phyloP scores from a whole-genome alignment of 2,888 invertebrate species.

The Tromatobia lineatoria region DNA sequence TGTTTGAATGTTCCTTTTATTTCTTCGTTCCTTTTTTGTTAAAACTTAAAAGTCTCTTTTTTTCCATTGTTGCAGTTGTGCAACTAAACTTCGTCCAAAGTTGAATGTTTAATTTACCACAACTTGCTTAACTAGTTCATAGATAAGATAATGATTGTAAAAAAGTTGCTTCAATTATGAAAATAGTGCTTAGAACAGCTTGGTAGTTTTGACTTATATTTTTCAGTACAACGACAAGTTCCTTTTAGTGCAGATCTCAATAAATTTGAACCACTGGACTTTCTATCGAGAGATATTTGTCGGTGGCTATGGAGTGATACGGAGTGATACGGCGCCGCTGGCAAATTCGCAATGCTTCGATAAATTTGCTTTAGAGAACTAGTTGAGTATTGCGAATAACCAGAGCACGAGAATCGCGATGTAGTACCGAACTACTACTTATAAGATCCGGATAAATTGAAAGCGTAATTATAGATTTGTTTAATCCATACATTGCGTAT shows the following conservation, averaged over 20 bases:
- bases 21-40: too few species aligned
- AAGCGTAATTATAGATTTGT: constrained; percentile 12
- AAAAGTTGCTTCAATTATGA: too few species aligned
- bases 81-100: too few species aligned
- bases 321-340: constrained; percentile 2
- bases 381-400: constrained; percentile 41
- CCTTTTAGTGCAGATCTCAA: neutral
- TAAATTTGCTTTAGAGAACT: constrained; percentile 60
- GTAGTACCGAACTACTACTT: constrained; percentile 32
- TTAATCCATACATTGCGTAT: neutral
- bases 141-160: too few species aligned
- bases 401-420: constrained; percentile 38
- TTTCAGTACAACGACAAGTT: too few species aligned
- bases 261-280: neutral
- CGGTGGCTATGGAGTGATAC: neutral
- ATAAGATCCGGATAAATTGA: constrained; percentile 36
- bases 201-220: too few species aligned
- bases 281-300: neutral
- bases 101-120: too few species aligned
- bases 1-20: too few species aligned
- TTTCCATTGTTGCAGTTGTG: too few species aligned
- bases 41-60: too few species aligned
- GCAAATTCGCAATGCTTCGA: constrained; percentile 46
- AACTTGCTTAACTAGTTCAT: too few species aligned
- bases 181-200: too few species aligned